These are phyloP conservation scores for Radopholus similis DNA, from an alignment of 1,140 invertebrate genomes.

Conservation along the genomic window DNA sequence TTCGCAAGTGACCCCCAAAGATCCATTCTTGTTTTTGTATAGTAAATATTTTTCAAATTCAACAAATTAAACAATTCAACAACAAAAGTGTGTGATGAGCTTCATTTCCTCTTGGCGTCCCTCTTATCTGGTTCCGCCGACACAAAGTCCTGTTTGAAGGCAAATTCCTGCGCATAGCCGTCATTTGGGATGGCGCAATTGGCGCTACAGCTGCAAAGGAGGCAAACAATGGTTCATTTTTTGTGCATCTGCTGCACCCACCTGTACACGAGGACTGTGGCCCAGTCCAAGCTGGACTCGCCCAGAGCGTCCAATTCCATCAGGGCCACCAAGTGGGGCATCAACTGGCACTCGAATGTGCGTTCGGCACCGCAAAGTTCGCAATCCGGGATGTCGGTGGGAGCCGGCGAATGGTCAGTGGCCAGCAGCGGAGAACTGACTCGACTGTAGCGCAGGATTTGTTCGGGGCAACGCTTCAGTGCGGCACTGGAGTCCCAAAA, in stretches of 20 bases:
- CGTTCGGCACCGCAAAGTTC: slow-evolving; percentile 32
- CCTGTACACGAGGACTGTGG: slow-evolving; percentile 78
- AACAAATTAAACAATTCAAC: not conserved
- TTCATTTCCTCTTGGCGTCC: not conserved
- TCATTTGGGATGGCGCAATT: slow-evolving; percentile 72
- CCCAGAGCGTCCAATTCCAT: slow-evolving; percentile 68
- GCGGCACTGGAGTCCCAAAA: too few relatives aligned
- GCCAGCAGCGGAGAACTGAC: slow-evolving; percentile 9
- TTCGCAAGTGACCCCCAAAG: slow-evolving; percentile 15
- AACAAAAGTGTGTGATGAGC: not conserved
- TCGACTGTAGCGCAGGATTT: slow-evolving; percentile 75
- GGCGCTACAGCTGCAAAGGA: not conserved
- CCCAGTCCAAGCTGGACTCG: slow-evolving; percentile 78
- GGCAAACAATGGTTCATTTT: not conserved
- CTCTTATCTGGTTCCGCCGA: not conserved
- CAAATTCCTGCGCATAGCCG: slow-evolving; percentile 73
- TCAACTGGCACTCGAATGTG: slow-evolving; percentile 66
- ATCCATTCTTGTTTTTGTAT: not conserved
- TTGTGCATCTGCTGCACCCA: slow-evolving; percentile 64
- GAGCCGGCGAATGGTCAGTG: slow-evolving; percentile 15
- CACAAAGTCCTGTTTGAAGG: slow-evolving; percentile 82
- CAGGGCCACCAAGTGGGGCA: slow-evolving; percentile 80
- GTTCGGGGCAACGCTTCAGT: slow-evolving; percentile 35
- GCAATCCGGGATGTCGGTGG: slow-evolving; percentile 17
- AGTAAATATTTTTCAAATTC: not conserved